phyloP scores from a whole-genome alignment of 2,888 invertebrate genomes.

The Tromatobia lineatoria region DNA sequence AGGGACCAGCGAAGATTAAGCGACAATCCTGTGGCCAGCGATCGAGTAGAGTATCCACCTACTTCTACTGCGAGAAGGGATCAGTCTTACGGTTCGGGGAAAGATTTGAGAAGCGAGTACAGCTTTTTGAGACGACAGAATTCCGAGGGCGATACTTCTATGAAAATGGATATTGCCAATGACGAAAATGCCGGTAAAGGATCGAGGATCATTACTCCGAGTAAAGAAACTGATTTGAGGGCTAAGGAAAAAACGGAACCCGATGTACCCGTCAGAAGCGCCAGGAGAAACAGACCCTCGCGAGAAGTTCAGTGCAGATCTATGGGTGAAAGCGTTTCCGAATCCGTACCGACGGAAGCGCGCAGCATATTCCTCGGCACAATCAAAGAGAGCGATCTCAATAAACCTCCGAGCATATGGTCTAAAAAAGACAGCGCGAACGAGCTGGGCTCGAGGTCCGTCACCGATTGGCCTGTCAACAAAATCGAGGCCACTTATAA shows the following conservation, averaged over 20 bases:
- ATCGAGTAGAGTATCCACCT: conserved; percentile 76
- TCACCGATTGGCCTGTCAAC: conserved; percentile 83
- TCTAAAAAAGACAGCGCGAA: conserved; percentile 74
- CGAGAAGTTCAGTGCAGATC: conserved; percentile 84
- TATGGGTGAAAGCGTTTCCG: conserved; percentile 83
- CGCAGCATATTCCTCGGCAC: conserved; percentile 82
- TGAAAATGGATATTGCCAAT: conserved; percentile 72
- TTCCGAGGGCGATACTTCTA: conserved; percentile 81
- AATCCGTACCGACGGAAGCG: conserved; percentile 75
- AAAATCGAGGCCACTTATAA: conserved; percentile 78
- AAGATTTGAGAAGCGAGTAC: conserved; percentile 77
- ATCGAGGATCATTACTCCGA: conserved; percentile 39
- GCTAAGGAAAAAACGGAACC: conserved; percentile 81
- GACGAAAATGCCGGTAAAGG: conserved; percentile 71
- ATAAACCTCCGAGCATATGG: conserved; percentile 78
- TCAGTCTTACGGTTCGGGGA: conserved; percentile 69
- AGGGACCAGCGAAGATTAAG: conserved; percentile 79
- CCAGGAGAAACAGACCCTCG: conserved; percentile 82
- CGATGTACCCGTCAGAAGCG: conserved; percentile 83
- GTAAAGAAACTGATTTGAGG: conserved; percentile 56
- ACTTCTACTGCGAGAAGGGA: conserved; percentile 74
- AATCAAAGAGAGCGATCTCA: conserved; percentile 82
- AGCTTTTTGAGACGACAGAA: conserved; percentile 80
- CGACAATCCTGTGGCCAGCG: conserved; percentile 73
- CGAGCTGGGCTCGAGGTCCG: conserved; percentile 77